Evolutionary conservation across 2,113 vertebrate genomes (phyloP), one percentile per base, ranked within the genome.

Genomic region (Sapayoa aenigma): DNA sequence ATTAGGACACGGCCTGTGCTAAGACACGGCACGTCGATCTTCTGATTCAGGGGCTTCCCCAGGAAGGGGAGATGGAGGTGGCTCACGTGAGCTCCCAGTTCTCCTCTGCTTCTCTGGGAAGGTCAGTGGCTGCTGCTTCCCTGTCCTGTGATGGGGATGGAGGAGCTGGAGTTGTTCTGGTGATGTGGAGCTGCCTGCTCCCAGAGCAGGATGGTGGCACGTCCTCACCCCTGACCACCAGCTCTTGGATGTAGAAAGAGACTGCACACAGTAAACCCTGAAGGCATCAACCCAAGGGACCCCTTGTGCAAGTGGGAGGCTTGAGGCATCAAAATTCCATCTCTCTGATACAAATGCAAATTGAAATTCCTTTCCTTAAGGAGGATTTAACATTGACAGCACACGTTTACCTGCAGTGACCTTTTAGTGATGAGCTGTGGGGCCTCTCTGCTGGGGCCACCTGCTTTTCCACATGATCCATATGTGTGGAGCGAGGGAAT

Each of bases 41-140:
- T 77, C 52, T 92, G 93, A 92, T 93, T 88, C 56, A 90, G 68
- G 71, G 90, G 60, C 49, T 92, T 65, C 76, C 76, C 73, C 10
- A 5, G 88, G 47, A 56, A 87, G 68, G 76, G 53, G 49, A 37
- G 42, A 25, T 47, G 53, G 49, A 37, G 42, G 28, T 47, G 68
- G 33, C 50, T 89, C 72, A 47, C 0, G 1, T 49, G 59, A 65
- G 56, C 37, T 30, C 74, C 19, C 22, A 5, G 37, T 58, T 87
- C 86, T 84, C 53, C 86, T 87, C 53, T 73, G 18, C 7, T n/a
- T 62, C 82, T 31, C 35, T 5, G 4, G 50, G 65, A 88, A 91
- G 82, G 88, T 96, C 92, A 78, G 23, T 6, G 22, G 11, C 28
- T 73, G 53, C 74, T 93, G 89, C 67, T 95, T 89, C 71, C 53